Evolutionary conservation across 2,113 vertebrate species (phyloP), one percentile per base, ranked within the genome.

Genomic region (Marcusenius ussheri): DNA sequence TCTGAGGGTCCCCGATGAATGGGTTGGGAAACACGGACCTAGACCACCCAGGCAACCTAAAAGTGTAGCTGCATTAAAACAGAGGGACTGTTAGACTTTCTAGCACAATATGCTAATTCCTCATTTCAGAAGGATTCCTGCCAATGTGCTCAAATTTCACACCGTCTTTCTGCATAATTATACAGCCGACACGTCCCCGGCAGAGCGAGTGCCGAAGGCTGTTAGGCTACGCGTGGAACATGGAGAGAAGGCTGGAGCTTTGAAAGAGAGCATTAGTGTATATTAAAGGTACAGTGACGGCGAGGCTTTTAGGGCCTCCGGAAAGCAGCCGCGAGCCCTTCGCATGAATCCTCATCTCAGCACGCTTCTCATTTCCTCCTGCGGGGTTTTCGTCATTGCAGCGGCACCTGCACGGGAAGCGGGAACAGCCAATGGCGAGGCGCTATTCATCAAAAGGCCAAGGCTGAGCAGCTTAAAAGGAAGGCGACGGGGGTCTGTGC

Each of bases 11-110:
- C 56, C 56, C 1, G 2, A 10, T 10, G 9, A 66, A n/a, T 27
- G 24, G 24, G 8, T 27, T 3, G 62, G n/a, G 62, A 70, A 70
- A 70, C 62, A 13, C n/a, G 13, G 27, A 31, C 1, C n/a, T 70
- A 77, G 89, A 74, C 74, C 42, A 86, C 84, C 74, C 42, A 53
- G 80, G 89, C n/a, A 90, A 49, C 80, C 50, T 17, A 39, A 53
- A 70, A 15, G 13, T 88, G 70, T 91, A 77, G 27, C 27, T 66
- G 74, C 88, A 93, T 92, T 92, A 90, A 91, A 89, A 87, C 58
- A 88, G 89, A 91, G 91, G 90, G 90, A 89, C 87, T 70, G 58
- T 83, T 6, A 35, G 88, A 88, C 88, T 90, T n/a, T 93, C 91
- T 86, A 77, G 58, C 35, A 89, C 80, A 51, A 87, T 88, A 90